Percentiles rank a stretch among this genome's conserved stretches.
Evolutionary conservation across 2,888 invertebrate species (phyloP).

Genomic region (Sarcophaga carnaria): DNA sequence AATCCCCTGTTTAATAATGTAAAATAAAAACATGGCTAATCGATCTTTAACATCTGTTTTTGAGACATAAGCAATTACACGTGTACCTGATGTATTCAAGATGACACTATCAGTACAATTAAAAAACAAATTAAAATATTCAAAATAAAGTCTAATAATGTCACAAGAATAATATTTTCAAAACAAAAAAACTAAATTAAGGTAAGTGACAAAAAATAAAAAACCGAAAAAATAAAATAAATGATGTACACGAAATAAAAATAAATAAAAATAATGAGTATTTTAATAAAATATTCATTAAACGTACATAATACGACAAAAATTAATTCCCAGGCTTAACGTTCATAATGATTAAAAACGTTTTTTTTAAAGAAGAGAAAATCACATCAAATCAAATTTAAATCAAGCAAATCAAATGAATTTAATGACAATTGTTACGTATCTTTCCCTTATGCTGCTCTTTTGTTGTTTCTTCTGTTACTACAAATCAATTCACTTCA

Average conservation of each 20-base stretch:
- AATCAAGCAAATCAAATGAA: background rate
- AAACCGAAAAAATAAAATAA: conserved; percentile 10
- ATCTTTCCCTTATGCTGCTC: too few species aligned
- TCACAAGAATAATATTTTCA: conserved; percentile 47
- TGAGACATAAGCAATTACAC: conserved; percentile 1
- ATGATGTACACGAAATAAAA: background rate
- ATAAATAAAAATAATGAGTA: conserved; percentile 18
- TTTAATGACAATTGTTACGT: background rate
- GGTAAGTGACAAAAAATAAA: conserved; percentile 10
- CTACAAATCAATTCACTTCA: background rate
- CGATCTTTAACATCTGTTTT: background rate
- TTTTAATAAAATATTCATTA: conserved; percentile 62
- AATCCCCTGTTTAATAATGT: background rate
- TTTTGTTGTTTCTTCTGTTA: background rate
- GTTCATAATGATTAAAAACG: background rate
- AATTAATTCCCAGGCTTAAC: conserved; percentile 58
- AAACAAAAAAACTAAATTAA: conserved; percentile 43
- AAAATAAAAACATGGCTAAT: background rate
- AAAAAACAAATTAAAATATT: conserved; percentile 21
- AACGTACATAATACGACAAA: conserved; percentile 56
- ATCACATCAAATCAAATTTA: background rate
- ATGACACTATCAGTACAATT: conserved; percentile 47
- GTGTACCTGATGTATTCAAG: conserved; percentile 9
- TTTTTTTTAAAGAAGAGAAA: background rate
- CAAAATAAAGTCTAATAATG: conserved; percentile 56